phyloP scores from a whole-genome alignment of 2,797 vertebrate genomes.

The Oreochromis mossambicus region DNA sequence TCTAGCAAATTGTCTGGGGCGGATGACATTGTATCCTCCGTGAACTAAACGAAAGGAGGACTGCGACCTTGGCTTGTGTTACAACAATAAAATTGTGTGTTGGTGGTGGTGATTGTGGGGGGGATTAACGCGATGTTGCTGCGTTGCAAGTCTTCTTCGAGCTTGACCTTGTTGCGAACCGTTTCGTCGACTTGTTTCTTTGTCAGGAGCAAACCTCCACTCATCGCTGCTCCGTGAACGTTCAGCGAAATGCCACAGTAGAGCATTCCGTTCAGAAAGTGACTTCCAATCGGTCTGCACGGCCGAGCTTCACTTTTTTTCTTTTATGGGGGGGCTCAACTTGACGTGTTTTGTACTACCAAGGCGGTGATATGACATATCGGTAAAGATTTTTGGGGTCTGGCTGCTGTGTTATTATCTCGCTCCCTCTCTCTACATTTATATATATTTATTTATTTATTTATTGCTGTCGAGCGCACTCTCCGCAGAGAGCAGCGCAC shows the following conservation, averaged over 20 bases:
- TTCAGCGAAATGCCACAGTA: slow-evolving; percentile 58
- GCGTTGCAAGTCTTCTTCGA: slow-evolving; percentile 1
- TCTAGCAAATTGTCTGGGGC: slow-evolving; percentile 58
- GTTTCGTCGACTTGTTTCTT: slow-evolving; percentile 64
- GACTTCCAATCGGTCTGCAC: slow-evolving; percentile 26
- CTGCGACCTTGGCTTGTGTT: slow-evolving; percentile 57
- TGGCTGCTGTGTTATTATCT: slow-evolving; percentile 31
- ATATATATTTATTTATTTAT: not conserved
- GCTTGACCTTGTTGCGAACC: slow-evolving; percentile 77
- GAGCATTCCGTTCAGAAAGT: slow-evolving; percentile 42
- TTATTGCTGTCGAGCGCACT: slow-evolving; percentile 31
- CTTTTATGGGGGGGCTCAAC: not conserved
- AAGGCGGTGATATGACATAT: not conserved
- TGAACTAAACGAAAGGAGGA: slow-evolving; percentile 23
- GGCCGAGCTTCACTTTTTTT: slow-evolving; percentile 11
- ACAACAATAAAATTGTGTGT: slow-evolving; percentile 30
- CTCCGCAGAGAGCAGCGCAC: slow-evolving; percentile 45
- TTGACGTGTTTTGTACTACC: slow-evolving; percentile 1
- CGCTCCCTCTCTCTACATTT: not conserved
- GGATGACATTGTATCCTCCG: slow-evolving; percentile 67
- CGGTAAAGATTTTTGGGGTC: not conserved
- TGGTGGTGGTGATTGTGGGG: not conserved
- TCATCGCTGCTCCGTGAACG: slow-evolving; percentile 36
- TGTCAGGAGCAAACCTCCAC: slow-evolving; percentile 52
- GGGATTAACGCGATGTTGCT: not conserved